phyloP scores from a whole-genome alignment of 2,113 vertebrate genomes.

The Pyrgilauda ruficollis region DNA sequence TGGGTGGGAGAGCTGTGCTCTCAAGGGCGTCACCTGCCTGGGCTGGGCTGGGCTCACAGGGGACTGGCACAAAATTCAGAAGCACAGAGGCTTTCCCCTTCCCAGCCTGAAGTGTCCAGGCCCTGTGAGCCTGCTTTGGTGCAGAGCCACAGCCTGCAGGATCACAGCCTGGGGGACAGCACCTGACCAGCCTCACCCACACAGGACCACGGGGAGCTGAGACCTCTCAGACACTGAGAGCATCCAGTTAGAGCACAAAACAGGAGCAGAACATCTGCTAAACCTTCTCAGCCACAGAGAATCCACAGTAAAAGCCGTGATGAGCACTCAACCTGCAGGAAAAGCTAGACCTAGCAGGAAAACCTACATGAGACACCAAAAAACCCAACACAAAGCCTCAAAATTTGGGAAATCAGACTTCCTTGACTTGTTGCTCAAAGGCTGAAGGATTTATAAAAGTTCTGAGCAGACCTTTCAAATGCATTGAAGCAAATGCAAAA shows the following conservation, averaged over 20 bases:
- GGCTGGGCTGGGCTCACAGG: neutral
- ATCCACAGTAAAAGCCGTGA: neutral
- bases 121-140: neutral
- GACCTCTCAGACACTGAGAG: neutral
- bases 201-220: neutral
- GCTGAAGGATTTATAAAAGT: neutral
- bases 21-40: neutral
- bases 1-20: neutral
- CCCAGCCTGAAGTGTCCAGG: neutral
- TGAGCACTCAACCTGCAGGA: neutral
- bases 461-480: neutral
- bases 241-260: neutral
- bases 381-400: neutral
- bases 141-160: neutral
- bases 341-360: neutral
- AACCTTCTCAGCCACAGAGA: neutral
- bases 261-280: neutral
- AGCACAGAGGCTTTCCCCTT: neutral
- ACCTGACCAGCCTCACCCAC: neutral
- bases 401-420: neutral
- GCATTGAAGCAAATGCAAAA: constrained; percentile 21
- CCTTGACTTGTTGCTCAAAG: neutral
- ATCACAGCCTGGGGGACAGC: neutral
- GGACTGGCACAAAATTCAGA: neutral
- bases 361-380: rapidly evolving